Base-by-base conservation (phyloP, 2,888 invertebrate species). In the Strigamia transsilvanica region DNA sequence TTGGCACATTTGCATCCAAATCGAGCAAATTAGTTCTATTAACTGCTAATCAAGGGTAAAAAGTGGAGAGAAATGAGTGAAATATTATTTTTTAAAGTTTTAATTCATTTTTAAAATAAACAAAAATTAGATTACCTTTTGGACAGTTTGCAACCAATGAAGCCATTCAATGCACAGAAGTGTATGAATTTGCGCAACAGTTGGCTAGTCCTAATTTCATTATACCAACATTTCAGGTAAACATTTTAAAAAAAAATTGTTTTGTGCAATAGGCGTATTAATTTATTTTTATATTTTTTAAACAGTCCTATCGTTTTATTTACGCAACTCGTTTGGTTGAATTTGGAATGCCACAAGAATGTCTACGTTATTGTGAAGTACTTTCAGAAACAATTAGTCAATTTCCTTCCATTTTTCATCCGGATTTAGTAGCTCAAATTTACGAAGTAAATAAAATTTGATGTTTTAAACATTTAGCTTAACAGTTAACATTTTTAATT, bases 151-250 rank as follows among this genome's bases (percentile, higher is more conserved):
- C 94, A 61, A 92, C 91, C 82, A 93, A 93, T 87, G 93, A 93
- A 87, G 95, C 97, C 27, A 93, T 98, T 83, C 94, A 97, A 90
- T 94, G 97, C 89, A 98, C 98, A 0, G 97, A 98, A 89, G 93
- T 98, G 83, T 98, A 96, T 88, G 98, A 98, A 88, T 98, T 96
- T 88, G 97, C 97, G 5, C 91, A 94, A 84, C 92, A 93, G 83
- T 90, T 98, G 80, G 93, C 92, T 84, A 93, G 93, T 86, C 91
- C 92, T 27, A 91, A 91, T 82, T 94, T 93, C 87, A 91, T 91
- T 78, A 90, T 97, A 83, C 90, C 92, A 0, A 93, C 94, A 86
- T 91, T 95, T 86, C 94, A 93, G 91, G 93, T 93, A 86, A 85
- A 87, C 85, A 34, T 83, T 27, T 3, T 2, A 27, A 27, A 78